Conservation (phyloP, 2,113 vertebrate genomes). For the Chrysemys picta region DNA sequence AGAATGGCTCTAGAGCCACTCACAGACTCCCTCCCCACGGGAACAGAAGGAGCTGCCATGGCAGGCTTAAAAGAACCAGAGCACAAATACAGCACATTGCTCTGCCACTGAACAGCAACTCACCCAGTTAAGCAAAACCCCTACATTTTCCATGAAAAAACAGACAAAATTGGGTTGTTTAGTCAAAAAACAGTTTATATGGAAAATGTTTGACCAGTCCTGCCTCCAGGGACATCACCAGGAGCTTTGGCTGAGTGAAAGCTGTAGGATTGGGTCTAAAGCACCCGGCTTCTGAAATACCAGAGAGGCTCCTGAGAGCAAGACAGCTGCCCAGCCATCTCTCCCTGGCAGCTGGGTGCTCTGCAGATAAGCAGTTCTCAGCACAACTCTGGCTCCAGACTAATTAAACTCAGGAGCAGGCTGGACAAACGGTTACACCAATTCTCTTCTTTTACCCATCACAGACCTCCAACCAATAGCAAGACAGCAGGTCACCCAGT, state of each 20-base stretch:
- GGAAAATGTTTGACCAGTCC: not conserved
- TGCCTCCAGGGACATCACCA: not conserved
- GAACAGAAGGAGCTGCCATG: no score
- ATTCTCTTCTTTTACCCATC: not conserved
- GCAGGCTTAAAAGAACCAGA: no score
- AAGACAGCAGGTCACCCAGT: not conserved
- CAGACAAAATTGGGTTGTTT: not conserved
- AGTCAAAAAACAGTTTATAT: not conserved
- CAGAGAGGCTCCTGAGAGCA: not conserved
- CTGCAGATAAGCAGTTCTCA: no score
- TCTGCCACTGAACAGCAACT: no score
- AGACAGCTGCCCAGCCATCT: no score
- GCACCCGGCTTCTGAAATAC: fast-evolving
- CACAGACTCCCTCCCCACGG: no score
- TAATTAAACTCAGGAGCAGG: not conserved
- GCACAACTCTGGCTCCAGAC: not conserved
- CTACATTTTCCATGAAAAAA: not conserved
- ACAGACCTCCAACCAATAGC: not conserved
- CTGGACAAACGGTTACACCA: no score
- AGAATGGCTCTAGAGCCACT: no score
- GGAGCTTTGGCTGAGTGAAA: not conserved
- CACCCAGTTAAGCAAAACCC: not conserved
- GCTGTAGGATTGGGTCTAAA: not conserved
- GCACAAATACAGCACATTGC: no score
- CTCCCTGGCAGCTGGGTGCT: no score